These are phyloP conservation scores for Leptinotarsa juncta DNA, from an alignment of 2,888 invertebrate species.

Conservation along the genomic window DNA sequence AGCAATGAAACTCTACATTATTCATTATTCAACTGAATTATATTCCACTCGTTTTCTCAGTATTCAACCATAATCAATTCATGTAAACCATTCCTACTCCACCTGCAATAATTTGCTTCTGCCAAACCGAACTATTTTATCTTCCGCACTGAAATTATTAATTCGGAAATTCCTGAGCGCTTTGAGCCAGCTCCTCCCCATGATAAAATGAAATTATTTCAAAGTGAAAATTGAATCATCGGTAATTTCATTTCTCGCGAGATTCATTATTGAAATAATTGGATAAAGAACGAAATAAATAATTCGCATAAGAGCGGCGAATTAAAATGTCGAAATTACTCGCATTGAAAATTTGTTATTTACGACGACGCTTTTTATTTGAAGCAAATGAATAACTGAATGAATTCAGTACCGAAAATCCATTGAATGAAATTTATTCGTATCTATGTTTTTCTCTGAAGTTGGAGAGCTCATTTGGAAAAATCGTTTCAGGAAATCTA, in stretches of 20 bases:
- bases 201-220: constrained; percentile 26
- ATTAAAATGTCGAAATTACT: constrained; percentile 13
- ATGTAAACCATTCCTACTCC: not conserved
- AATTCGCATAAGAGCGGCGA: constrained; percentile 16
- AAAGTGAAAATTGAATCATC: constrained; percentile 26
- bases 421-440: too few species aligned
- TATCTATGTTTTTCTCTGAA: not conserved
- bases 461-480: not conserved
- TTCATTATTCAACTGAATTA: too few species aligned
- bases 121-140: constrained; percentile 12
- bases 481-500: too few species aligned
- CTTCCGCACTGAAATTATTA: not conserved
- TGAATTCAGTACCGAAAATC: not conserved
- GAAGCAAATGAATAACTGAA: not conserved
- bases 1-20: too few species aligned
- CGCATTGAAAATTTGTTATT: not conserved
- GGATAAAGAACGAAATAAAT: constrained; percentile 20
- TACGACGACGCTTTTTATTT: not conserved
- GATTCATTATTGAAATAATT: constrained; percentile 24
- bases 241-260: constrained; percentile 21
- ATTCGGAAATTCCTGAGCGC: constrained; percentile 16
- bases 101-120: not conserved
- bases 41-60: too few species aligned
- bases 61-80: too few species aligned
- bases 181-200: constrained; percentile 13